Conservation (phyloP, 1,140 invertebrate genomes). For the Pachypeltis micranthus region DNA sequence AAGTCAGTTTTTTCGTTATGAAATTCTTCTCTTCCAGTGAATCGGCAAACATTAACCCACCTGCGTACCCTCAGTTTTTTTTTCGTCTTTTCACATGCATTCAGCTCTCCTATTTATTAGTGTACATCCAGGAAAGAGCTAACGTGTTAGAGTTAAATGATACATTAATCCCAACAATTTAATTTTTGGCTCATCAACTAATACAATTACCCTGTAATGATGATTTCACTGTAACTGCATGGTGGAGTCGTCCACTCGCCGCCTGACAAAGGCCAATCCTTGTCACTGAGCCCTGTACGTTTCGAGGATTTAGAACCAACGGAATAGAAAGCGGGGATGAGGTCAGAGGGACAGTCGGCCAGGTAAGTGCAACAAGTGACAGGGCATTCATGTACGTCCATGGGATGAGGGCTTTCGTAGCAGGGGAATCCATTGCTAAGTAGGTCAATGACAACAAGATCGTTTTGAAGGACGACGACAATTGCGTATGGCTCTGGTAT, state of each 20-base stretch:
- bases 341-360: constrained; percentile 92
- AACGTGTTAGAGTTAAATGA: no score
- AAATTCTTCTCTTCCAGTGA: no score
- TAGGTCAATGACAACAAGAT: constrained; percentile 95
- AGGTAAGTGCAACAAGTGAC: constrained; percentile 93
- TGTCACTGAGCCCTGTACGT: constrained; percentile 81
- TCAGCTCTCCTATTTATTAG: no score
- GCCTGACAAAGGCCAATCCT: constrained; percentile 88
- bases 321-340: constrained; percentile 87
- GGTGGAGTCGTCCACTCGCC: constrained; percentile 89
- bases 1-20: no score
- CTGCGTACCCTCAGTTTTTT: no score
- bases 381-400: constrained; percentile 96
- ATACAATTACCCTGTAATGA: constrained; percentile 79
- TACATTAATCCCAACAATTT: no score
- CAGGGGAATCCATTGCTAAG: constrained; percentile 89
- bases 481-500: constrained; percentile 95
- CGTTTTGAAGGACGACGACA: constrained; percentile 92
- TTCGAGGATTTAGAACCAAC: constrained; percentile 62
- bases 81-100: no score
- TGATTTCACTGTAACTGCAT: constrained; percentile 92
- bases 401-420: constrained; percentile 98
- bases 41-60: no score
- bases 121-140: no score
- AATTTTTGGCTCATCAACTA: no score